These are phyloP conservation scores for Bubo scandiacus DNA, from an alignment of 2,113 vertebrate species.

Conservation along the genomic window DNA sequence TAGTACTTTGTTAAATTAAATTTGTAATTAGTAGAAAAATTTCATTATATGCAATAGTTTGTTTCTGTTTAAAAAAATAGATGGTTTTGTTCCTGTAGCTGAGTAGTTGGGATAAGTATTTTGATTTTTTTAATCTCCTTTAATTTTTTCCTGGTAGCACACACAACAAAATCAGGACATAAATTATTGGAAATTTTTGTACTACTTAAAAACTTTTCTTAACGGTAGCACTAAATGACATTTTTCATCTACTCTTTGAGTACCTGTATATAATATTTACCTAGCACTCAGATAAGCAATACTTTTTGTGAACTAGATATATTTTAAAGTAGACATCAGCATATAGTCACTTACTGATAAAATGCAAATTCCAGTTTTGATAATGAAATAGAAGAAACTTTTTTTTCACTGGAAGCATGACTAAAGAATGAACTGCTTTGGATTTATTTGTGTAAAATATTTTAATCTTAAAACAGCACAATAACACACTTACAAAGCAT, in stretches of 20 bases:
- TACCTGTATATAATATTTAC: conserved; percentile 51
- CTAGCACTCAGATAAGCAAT: conserved; percentile 26
- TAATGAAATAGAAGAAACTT: not conserved
- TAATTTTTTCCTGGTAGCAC: conserved; percentile 10
- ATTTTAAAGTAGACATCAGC: conserved; percentile 5
- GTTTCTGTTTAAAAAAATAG: conserved; percentile 3
- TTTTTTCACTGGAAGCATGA: not conserved
- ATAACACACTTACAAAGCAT: not conserved
- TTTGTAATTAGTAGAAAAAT: conserved; percentile 51
- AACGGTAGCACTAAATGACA: not conserved
- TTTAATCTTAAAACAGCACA: conserved; percentile 27
- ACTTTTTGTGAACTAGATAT: conserved; percentile 41
- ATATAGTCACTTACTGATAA: not conserved
- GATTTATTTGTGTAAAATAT: not conserved
- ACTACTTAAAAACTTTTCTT: conserved; percentile 45
- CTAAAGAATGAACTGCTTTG: conserved; percentile 12
- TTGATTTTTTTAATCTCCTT: not conserved
- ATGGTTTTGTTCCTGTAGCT: conserved; percentile 23
- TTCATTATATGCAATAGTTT: conserved; percentile 23
- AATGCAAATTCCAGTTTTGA: conserved; percentile 32
- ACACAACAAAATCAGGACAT: not conserved
- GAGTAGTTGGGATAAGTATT: not conserved
- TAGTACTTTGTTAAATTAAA: conserved; percentile 65
- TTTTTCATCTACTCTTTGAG: conserved; percentile 46
- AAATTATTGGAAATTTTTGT: conserved; percentile 47